These are phyloP conservation scores for Sterrhoptilus dennistouni DNA, from an alignment of 2,113 vertebrate genomes.

Conservation along the genomic window DNA sequence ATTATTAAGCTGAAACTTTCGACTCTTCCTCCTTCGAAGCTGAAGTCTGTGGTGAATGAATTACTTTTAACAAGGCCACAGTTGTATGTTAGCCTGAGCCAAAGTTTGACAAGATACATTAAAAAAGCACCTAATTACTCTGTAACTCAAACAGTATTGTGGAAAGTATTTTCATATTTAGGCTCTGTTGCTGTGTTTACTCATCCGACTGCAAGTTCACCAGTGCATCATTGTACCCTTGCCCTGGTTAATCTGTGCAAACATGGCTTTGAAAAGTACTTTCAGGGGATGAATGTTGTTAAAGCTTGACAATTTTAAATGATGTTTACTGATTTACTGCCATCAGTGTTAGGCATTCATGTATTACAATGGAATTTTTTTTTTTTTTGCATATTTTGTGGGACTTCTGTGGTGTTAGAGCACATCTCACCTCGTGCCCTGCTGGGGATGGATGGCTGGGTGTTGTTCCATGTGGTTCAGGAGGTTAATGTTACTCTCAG, in stretches of 20 bases:
- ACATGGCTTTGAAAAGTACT: neutral
- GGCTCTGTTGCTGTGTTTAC: neutral
- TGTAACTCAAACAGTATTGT: neutral
- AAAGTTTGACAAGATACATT: neutral
- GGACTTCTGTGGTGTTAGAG: neutral
- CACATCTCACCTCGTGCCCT: rapidly evolving
- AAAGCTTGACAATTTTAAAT: neutral
- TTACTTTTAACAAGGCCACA: neutral
- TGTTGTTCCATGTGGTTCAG: rapidly evolving
- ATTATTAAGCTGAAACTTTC: neutral
- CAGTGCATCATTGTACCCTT: neutral
- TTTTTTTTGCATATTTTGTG: neutral
- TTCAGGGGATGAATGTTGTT: neutral
- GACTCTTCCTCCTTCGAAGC: neutral
- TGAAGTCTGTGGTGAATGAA: neutral
- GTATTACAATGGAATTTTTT: neutral
- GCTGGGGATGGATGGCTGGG: neutral
- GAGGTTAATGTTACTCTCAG: neutral
- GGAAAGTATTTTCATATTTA: neutral
- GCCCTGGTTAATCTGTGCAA: neutral
- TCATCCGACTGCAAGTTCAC: neutral
- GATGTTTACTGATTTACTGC: neutral
- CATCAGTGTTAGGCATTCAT: neutral
- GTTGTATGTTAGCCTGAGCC: neutral
- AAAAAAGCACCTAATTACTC: neutral